These are phyloP conservation scores for Trichogramma evanescens DNA, from an alignment of 2,888 invertebrate species.

Conservation along the genomic window DNA sequence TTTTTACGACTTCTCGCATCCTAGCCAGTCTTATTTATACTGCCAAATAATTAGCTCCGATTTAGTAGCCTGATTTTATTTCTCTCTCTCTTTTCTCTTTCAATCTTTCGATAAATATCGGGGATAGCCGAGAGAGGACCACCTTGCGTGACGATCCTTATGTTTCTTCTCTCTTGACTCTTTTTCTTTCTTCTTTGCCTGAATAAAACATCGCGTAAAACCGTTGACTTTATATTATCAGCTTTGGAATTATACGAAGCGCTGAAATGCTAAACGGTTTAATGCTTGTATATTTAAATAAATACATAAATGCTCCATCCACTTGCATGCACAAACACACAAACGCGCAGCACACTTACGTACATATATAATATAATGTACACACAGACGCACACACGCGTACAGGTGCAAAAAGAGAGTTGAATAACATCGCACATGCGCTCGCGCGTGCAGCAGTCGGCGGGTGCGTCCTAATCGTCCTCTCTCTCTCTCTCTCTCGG, in stretches of 20 bases:
- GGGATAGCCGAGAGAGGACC: conserved; percentile 23
- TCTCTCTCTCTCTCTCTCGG: too few relatives aligned
- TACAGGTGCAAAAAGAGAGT: not conserved
- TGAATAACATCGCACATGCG: too few relatives aligned
- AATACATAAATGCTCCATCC: too few relatives aligned
- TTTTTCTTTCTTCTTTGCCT: conserved; percentile 31
- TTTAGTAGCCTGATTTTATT: conserved; percentile 40
- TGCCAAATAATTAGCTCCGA: conserved; percentile 45
- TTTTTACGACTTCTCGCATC: conserved; percentile 7
- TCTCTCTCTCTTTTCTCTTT: conserved; percentile 12
- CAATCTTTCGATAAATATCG: not conserved
- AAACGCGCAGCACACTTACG: conserved; percentile 3
- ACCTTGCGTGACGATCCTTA: conserved; percentile 24
- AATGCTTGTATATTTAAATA: conserved; percentile 1
- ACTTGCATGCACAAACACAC: not conserved
- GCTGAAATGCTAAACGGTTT: conserved; percentile 22
- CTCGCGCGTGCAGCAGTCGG: too few relatives aligned
- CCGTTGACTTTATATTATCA: conserved; percentile 38
- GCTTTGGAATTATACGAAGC: too few relatives aligned
- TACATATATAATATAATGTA: conserved; percentile 21
- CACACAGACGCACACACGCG: conserved; percentile 20
- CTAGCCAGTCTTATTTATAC: conserved; percentile 22
- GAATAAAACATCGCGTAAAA: conserved; percentile 33
- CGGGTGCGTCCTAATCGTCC: too few relatives aligned
- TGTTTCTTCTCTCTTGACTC: conserved; percentile 23